Base-by-base conservation (phyloP, 1,140 invertebrate species). In the Tetramorium alpestre region DNA sequence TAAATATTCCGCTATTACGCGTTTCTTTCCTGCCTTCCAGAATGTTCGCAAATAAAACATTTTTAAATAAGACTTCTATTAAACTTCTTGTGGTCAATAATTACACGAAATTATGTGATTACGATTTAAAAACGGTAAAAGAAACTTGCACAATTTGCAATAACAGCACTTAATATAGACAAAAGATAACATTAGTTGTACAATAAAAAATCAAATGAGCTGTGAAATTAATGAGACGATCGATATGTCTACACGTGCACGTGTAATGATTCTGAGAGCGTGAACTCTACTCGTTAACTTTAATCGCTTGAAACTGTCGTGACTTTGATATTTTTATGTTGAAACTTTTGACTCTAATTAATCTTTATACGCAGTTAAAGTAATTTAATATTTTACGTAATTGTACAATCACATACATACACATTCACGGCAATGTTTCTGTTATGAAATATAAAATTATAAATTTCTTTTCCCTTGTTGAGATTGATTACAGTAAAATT, bases 311-410 rank as follows among this genome's bases (percentile, higher is more conserved):
- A 49, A 7, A 49, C 22, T 69, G 8, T 69, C 65, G 11, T 69
- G 65, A 25, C n/a, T 47, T 69, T 49, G 22, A 69, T 69, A 67
- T 69, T 69, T 69, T 16, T 22, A 0, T 28, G 22, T 16, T 25
- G 47, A 69, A 22, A 69, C 41, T 69, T 49, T 69, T 49, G 41
- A 69, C 22, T 69, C 22, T 47, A 47, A 47, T 69, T 69, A 49
- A 69, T 6, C 41, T 49, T 38, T 22, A 41, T 65, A 13, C n/a
- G 38, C 64, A 47, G 38, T 67, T 44, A 22, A 44, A 67, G 13
- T 13, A 22, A 44, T 67, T 67, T 49, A 16, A 67, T 44, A 47
- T 47, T 47, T 49, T 69, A 25, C 41, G 22, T 25, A 69, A 7
- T 10, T 22, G 4, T 11, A 67, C 8, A 11, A 60, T 38, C 16